These are phyloP conservation scores for Lysiphlebus fabarum DNA, from an alignment of 1,140 invertebrate genomes.

Conservation along the genomic window DNA sequence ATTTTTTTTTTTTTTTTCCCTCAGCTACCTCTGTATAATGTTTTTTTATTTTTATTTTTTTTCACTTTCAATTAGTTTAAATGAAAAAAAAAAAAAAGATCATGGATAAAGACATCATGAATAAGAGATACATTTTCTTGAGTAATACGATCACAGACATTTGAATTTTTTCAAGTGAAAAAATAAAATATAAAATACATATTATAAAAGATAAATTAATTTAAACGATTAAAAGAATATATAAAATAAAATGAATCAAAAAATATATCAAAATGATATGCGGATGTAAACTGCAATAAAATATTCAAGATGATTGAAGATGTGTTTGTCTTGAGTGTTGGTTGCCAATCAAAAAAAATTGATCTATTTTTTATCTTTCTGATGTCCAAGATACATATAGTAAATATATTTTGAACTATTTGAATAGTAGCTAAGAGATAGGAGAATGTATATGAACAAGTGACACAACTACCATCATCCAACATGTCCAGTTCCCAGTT, in stretches of 20 bases:
- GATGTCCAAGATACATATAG: too few relatives aligned
- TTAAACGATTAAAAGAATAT: conserved; percentile 28
- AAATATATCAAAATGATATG: conserved; percentile 12
- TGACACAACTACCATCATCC: neutral
- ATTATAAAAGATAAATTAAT: conserved; percentile 27
- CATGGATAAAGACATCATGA: neutral
- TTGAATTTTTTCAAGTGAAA: too few relatives aligned
- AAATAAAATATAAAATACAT: too few relatives aligned
- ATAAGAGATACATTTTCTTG: conserved; percentile 4
- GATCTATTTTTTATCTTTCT: conserved; percentile 32
- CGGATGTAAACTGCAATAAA: conserved; percentile 37
- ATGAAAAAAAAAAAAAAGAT: too few relatives aligned
- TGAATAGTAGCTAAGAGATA: neutral
- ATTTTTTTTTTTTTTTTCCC: too few relatives aligned
- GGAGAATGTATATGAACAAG: neutral
- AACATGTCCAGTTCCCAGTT: conserved; percentile 4
- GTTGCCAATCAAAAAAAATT: conserved; percentile 28
- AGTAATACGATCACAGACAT: neutral
- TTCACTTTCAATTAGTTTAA: too few relatives aligned
- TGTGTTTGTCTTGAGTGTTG: conserved; percentile 33
- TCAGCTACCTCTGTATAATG: too few relatives aligned
- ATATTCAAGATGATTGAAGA: conserved; percentile 39
- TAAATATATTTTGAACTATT: too few relatives aligned
- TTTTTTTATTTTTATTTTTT: too few relatives aligned
- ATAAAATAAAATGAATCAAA: conserved; percentile 25